Evolutionary conservation across 2,113 vertebrate species (phyloP), one percentile per base, ranked within the genome.

Genomic region (Entosphenus tridentatus): DNA sequence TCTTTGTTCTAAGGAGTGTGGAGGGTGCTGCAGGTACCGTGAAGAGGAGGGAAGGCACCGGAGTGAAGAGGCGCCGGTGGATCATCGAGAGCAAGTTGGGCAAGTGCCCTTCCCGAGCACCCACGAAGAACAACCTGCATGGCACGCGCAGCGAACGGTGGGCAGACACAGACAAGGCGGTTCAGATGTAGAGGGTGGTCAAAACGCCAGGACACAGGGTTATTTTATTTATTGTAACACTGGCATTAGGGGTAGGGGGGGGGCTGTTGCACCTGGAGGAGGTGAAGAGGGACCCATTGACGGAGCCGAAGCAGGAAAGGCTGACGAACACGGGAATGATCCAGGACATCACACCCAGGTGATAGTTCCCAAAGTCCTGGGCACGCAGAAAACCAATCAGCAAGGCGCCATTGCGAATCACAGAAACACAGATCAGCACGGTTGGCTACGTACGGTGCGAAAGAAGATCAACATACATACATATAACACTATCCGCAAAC

Each of bases 321-420:
- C 90, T 92, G 7, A 98, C 93, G 18, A 98, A 98, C 73, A 98
- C 86, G 0, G 93, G 90, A 72, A 98, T 95, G 79, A 96, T 85
- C 93, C 93, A 98, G 11, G 92, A 79, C 92, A 98, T 96, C 56
- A 87, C 78, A 0, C 93, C 92, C 57, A 98, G 77, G 80, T 98
- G 85, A 16, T 75, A 72, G 74, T 89, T 88, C 13, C 93, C 93
- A 70, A 98, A 96, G 73, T 96, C 93, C 92, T 96, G 56, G 10
- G 1, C 2, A 54, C 54, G 59, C 3, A 12, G 2, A 2, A 68
- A 2, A 10, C 72, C 21, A 71, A 17, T 70, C 8, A n/a, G 57
- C 57, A 68, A 5, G 39, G 39, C 39, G 39, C 39, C 39, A 39
- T 39, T 39, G 39, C 6, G 6, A 39, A 39, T 39, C 39, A 39